A percentile compares a stretch with the other conserved stretches of the same genome.
phyloP scores from a whole-genome alignment of 2,113 vertebrate species.

The Talpa occidentalis region DNA sequence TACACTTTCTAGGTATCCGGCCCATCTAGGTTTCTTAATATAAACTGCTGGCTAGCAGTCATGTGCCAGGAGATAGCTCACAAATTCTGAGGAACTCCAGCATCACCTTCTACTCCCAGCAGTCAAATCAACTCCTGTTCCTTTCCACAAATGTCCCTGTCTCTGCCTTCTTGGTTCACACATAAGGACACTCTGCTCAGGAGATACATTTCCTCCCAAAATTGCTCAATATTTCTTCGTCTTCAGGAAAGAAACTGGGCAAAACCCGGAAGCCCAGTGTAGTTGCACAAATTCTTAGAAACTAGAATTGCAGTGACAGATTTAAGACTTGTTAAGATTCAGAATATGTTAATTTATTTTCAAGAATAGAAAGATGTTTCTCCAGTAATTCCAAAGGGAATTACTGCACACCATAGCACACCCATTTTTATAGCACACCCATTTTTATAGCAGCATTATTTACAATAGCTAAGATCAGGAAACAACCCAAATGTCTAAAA shows the following conservation, averaged over 20 bases:
- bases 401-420: no score
- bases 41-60: no score
- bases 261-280: background rate
- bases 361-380: background rate
- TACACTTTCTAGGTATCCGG: background rate
- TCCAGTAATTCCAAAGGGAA: no score
- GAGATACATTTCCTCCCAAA: background rate
- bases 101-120: no score
- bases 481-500: no score
- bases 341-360: background rate
- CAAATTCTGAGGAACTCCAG: no score
- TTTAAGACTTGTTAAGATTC: background rate
- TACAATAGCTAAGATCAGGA: no score
- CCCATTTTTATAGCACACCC: no score
- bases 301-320: background rate
- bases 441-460: no score
- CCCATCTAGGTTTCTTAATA: no score
- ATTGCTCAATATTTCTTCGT: background rate
- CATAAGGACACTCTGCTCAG: background rate
- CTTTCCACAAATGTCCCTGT: background rate
- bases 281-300: background rate
- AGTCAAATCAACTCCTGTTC: background rate
- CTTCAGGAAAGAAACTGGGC: background rate
- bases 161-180: background rate
- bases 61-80: no score